Evolutionary conservation across 2,888 invertebrate species (phyloP), one percentile per base, ranked within the genome.

Genomic region (Gymnoscelis rufifasciata): DNA sequence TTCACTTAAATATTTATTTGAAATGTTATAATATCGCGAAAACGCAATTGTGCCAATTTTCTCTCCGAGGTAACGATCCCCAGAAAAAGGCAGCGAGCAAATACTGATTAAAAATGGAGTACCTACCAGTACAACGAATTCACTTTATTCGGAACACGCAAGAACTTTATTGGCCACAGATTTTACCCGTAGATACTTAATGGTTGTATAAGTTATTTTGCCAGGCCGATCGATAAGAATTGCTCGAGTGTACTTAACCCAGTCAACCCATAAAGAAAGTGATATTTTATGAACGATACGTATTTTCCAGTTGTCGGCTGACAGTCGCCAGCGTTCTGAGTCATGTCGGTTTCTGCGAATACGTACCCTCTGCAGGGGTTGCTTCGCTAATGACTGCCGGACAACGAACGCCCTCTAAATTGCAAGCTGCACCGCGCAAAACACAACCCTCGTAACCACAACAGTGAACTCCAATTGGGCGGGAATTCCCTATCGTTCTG

Each of bases 351-450:
- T 87, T 83, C 86, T 19, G 81, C 81, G 63, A 86, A 86, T 84
- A 68, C 68, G 53, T 70, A 81, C 84, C 86, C 87, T 81, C 72
- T 51, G 53, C 57, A 67, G 68, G 78, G 83, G 82, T 76, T 74
- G 79, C 74, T 74, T 74, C 74, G 71, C 80, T 87, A 87, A 87
- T 86, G 83, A 83, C 80, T 67, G 66, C 66, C 74, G 77, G 81
- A 78, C 83, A 72, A 68, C 72, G 64, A 65, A 69, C 74, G 66
- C 70, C 73, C 72, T 67, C 71, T 71, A 55, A 75, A 77, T 70
- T 77, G 77, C 78, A 77, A 65, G 63, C 62, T 54, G 54, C 55
- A 62, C 54, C 62, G 50, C 74, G 74, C 84, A 55, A 87, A 80
- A 76, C 69, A 78, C 76, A 64, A 83, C 87, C 73, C 74, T 88